Base-by-base conservation (phyloP, 2,888 invertebrate genomes). In the Branchipolynoe longqiensis region DNA sequence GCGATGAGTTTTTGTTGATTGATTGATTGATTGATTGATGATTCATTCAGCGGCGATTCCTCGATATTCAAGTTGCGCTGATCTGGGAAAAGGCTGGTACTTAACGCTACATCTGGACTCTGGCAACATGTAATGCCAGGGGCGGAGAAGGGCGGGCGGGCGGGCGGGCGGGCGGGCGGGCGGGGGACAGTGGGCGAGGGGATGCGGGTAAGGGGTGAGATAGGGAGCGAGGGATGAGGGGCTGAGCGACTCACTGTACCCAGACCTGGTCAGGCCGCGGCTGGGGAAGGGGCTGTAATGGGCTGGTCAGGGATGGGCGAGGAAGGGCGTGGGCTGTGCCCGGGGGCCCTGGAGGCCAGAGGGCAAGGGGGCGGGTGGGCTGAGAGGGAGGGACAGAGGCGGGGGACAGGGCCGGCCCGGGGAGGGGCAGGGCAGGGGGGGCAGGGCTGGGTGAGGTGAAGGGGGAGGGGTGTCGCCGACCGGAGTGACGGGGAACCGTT, bases 61-160 rank as follows among this genome's bases (percentile, higher is more conserved):
- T n/a, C n/a, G n/a, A n/a, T n/a, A n/a, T n/a, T n/a, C n/a, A n/a
- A n/a, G n/a, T n/a, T n/a, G n/a, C n/a, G n/a, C n/a, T n/a, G n/a
- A n/a, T n/a, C n/a, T n/a, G n/a, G n/a, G 31, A 31, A 62, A 62
- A 62, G 62, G 62, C 62, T 62, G 28, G 31, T 31, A 62, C 62
- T 62, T 62, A 62, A 62, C 62, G 25, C 62, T 14, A 31, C 62
- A 62, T 31, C 62, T 62, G 62, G 62, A 62, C 62, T 62, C 62
- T 31, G 62, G 62, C 62, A 62, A 62, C 62, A 62, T 3, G 28
- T 31, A 25, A n/a, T 25, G n/a, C 62, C 12, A 31, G 62, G 31
- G 12, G 62, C 28, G 31, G 62, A 62, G 12, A 31, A 56, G 8
- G 48, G 18, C 8, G 62, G 12, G 3, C 62, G 31, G 25, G 31